These are phyloP conservation scores for Coregonus suidteri DNA, from an alignment of 2,797 vertebrate species.

Conservation along the genomic window DNA sequence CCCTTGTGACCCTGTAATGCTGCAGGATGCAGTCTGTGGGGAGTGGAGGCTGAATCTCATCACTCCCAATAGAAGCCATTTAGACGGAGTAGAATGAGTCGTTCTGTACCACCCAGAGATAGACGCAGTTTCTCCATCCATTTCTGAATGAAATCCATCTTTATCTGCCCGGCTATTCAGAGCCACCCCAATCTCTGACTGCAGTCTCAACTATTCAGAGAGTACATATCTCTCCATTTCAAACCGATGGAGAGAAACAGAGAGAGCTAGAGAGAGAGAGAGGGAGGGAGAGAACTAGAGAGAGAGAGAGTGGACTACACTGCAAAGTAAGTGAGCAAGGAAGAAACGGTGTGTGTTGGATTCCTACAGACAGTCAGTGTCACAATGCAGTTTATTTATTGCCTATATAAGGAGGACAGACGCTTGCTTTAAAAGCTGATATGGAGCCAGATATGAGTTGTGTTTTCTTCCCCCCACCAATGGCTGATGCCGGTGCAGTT, in stretches of 20 bases:
- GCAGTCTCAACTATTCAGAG: slow-evolving; percentile 51
- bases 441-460: slow-evolving; percentile 19
- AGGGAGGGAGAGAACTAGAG: not conserved
- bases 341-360: slow-evolving; percentile 8
- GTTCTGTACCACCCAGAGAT: not conserved
- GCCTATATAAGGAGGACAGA: slow-evolving; percentile 16
- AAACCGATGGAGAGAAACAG: slow-evolving; percentile 18
- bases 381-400: slow-evolving; percentile 34
- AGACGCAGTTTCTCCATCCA: slow-evolving; percentile 10
- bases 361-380: slow-evolving; percentile 48
- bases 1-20: slow-evolving; percentile 52
- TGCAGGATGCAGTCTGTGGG: slow-evolving; percentile 17
- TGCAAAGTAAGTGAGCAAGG: not conserved
- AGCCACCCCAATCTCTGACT: slow-evolving; percentile 35
- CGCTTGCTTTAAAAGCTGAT: slow-evolving; percentile 48
- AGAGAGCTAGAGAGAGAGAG: slow-evolving; percentile 9
- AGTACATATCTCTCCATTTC: slow-evolving; percentile 51
- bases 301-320: not conserved
- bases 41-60: not conserved
- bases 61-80: not conserved
- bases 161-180: slow-evolving; percentile 47
- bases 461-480: slow-evolving; percentile 28
- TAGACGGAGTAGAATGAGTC: not conserved
- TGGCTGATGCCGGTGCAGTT: slow-evolving; percentile 28
- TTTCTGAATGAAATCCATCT: slow-evolving; percentile 43